Evolutionary conservation across 1,140 invertebrate genomes (phyloP), one percentile per base, ranked within the genome.

Genomic region (Rhagoletis zephyria): DNA sequence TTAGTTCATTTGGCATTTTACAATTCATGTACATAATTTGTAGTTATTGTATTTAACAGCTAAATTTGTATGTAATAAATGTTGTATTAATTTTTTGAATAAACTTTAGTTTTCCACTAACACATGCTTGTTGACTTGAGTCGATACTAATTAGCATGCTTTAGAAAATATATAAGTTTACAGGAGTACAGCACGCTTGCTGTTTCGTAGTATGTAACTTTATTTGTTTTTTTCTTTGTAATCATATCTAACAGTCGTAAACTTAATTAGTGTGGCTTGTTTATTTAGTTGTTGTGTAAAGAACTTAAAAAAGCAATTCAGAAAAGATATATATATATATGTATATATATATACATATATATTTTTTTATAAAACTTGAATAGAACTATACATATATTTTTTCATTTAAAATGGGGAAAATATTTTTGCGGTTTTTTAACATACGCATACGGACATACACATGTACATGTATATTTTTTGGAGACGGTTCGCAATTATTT

Each of bases 1-100:
- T 1, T 81, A 81, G 74, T 81, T 81, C 48, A 81, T 81, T 81
- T 81, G 74, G 74, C 74, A 81, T 81, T 81, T 81, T 56, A 81
- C 74, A 81, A 56, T 81, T 81, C 48, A 81, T 81, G 74, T 81
- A 81, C 48, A 81, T 40, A 67, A 30, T 81, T 56, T 16, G 30
- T 67, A 67, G 74, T 14, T 81, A 56, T 81, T 81, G 4, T 81
- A 56, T 59, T 7, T 81, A 56, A 81, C 74, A 51, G 74, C 74
- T 81, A 56, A 77, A 14, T 51, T 51, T 16, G 16, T 19, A 30
- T 81, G 19, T 19, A 30, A 51, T 81, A 19, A 56, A 12, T 48
- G 4, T 74, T n/a, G 16, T n/a, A 4, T 56, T 56, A 10, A 56
- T 56, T 56, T 56, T 56, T 56, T 56, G 10, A 56, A 56, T 56